Conservation (phyloP, 1,140 invertebrate genomes). For the Leptopilina clavipes region DNA sequence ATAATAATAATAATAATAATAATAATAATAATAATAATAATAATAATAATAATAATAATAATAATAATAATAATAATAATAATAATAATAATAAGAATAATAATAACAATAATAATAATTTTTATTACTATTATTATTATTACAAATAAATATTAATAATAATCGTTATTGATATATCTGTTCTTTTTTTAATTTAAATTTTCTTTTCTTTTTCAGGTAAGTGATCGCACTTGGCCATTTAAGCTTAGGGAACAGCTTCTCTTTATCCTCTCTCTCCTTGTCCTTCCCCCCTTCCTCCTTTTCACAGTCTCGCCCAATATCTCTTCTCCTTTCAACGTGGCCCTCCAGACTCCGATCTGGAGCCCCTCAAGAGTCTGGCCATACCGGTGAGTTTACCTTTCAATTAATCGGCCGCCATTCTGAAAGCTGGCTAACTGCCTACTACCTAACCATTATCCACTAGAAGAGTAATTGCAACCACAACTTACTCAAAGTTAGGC, state of each 20-base stretch:
- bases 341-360: slow-evolving; percentile 39
- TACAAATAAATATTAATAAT: no score
- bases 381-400: slow-evolving; percentile 70
- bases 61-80: no score
- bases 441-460: slow-evolving; percentile 68
- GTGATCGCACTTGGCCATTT: slow-evolving; percentile 44
- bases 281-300: slow-evolving; percentile 29
- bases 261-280: slow-evolving; percentile 35
- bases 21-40: no score
- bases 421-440: slow-evolving; percentile 61
- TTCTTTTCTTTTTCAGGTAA: slow-evolving; percentile 62
- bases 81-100: no score
- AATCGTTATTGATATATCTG: no score
- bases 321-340: slow-evolving; percentile 44
- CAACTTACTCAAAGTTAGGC: slow-evolving; percentile 49
- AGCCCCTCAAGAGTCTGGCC: slow-evolving; percentile 65
- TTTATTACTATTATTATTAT: no score
- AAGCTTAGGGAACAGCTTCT: background rate
- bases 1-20: no score
- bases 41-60: no score
- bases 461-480: slow-evolving; percentile 69
- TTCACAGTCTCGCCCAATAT: slow-evolving; percentile 14
- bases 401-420: slow-evolving; percentile 68
- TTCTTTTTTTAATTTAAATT: background rate
- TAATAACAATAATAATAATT: no score